phyloP scores from a whole-genome alignment of 2,113 vertebrate species.

The Columbina picui region DNA sequence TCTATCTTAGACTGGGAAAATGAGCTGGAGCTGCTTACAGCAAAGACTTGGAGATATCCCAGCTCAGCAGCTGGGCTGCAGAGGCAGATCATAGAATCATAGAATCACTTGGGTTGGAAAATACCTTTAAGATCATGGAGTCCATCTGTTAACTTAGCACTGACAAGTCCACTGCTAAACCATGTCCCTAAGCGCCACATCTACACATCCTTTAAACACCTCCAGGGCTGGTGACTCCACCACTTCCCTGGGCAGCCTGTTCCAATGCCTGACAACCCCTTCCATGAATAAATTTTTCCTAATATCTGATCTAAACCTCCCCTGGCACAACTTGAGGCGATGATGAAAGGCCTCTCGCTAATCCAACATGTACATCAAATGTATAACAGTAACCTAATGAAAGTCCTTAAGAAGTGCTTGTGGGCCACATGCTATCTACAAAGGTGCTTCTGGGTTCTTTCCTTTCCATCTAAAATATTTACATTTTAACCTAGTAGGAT shows the following conservation, averaged over 20 bases:
- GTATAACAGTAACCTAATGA: not conserved
- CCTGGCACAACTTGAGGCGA: not conserved
- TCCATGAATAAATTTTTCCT: too few species aligned
- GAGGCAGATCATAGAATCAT: not conserved
- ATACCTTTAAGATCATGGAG: too few species aligned
- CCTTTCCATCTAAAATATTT: not conserved
- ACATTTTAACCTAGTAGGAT: not conserved
- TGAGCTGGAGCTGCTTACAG: not conserved
- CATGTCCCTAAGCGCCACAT: too few species aligned
- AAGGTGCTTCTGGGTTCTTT: not conserved
- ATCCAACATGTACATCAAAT: not conserved
- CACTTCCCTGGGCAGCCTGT: too few species aligned
- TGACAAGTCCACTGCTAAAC: too few species aligned
- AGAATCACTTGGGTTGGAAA: too few species aligned
- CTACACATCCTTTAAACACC: too few species aligned
- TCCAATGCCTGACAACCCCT: too few species aligned
- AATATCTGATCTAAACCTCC: too few species aligned
- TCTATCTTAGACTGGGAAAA: not conserved
- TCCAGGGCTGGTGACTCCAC: too few species aligned
- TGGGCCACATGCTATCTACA: not conserved
- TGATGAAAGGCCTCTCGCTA: not conserved
- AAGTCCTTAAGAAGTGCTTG: not conserved
- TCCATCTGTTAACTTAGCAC: too few species aligned
- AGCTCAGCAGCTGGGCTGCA: not conserved
- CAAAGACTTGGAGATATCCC: not conserved